phyloP scores from a whole-genome alignment of 2,797 vertebrate species.

The Huso huso region DNA sequence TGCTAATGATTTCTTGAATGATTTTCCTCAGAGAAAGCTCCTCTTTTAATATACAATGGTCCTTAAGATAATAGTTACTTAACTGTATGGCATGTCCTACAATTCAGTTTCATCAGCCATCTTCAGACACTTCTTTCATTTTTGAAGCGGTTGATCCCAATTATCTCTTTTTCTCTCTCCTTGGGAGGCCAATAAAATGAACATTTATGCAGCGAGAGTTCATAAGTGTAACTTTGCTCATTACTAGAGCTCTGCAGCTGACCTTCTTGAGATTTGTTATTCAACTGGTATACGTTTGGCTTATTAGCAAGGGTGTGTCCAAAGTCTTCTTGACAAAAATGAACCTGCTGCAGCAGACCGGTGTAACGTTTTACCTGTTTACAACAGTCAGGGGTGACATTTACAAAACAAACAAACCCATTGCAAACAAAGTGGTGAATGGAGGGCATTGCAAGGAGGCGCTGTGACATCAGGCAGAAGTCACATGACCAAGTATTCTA shows the following conservation, averaged over 20 bases:
- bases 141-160: not conserved
- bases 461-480: not conserved
- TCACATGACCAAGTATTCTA: conserved; percentile 4
- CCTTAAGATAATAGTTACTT: conserved; percentile 2
- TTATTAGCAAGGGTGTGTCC: not conserved
- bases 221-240: not conserved
- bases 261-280: not conserved
- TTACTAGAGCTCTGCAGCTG: not conserved
- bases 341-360: too few species aligned
- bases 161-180: not conserved
- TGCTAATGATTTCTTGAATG: not conserved
- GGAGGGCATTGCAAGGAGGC: not conserved
- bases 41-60: not conserved
- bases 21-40: not conserved
- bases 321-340: too few species aligned
- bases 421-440: not conserved
- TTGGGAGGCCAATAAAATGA: not conserved
- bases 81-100: not conserved
- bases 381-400: not conserved
- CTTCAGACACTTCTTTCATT: not conserved
- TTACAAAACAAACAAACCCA: not conserved
- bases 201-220: not conserved
- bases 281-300: not conserved
- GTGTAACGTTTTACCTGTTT: too few species aligned
- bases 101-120: not conserved